These are phyloP conservation scores for Polydesmus complanatus DNA, from an alignment of 2,888 invertebrate species.

Conservation along the genomic window DNA sequence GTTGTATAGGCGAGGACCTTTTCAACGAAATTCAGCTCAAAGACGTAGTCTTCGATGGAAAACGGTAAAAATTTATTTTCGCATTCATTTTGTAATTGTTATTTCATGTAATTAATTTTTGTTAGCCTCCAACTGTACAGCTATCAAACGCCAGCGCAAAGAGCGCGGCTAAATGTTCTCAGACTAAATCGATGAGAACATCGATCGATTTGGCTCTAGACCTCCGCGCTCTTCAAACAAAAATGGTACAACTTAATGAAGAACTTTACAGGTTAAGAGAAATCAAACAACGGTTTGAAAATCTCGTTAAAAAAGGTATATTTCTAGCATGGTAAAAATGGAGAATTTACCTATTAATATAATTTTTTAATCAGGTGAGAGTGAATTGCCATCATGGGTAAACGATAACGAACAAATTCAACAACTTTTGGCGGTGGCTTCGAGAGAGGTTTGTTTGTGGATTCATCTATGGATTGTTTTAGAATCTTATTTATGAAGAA, in stretches of 20 bases:
- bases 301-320: conserved; percentile 46
- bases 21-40: conserved; percentile 80
- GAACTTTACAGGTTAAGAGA: conserved; percentile 69
- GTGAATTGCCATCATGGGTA: conserved; percentile 69
- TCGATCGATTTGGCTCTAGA: conserved; percentile 85
- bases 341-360: not conserved
- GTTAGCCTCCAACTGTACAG: not conserved
- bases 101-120: not conserved
- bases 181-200: conserved; percentile 41
- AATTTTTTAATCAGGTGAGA: conserved; percentile 45
- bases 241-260: conserved; percentile 64
- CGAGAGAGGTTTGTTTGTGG: conserved; percentile 28
- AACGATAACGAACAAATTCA: conserved; percentile 76
- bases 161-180: not conserved
- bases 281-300: conserved; percentile 61
- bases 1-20: conserved; percentile 61
- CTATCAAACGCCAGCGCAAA: not conserved
- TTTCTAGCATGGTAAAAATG: conserved; percentile 4
- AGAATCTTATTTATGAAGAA: conserved; percentile 6
- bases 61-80: conserved; percentile 26
- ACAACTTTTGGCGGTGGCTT: conserved; percentile 30
- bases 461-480: not conserved
- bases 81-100: not conserved
- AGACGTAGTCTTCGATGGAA: conserved; percentile 73
- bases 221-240: conserved; percentile 76